phyloP scores from a whole-genome alignment of 2,888 invertebrate genomes.

The Megastigmus dorsalis region DNA sequence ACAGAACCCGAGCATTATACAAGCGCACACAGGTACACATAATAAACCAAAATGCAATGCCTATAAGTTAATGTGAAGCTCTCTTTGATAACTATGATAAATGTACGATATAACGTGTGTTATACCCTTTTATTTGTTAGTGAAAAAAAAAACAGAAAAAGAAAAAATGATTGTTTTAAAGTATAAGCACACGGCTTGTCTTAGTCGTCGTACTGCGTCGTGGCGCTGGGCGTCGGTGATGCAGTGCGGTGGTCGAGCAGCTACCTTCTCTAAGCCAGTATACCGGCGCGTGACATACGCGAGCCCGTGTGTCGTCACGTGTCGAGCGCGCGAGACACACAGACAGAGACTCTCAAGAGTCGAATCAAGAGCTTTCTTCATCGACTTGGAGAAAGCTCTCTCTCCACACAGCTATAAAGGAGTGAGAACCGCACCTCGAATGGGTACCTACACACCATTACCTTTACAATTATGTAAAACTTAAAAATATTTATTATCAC shows the following conservation, averaged over 20 bases:
- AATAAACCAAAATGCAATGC: too few species aligned
- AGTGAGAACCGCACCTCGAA: slow-evolving; percentile 72
- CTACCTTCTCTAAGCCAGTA: slow-evolving; percentile 67
- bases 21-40: not conserved
- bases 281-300: slow-evolving; percentile 60
- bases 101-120: not conserved
- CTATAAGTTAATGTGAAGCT: too few species aligned
- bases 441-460: slow-evolving; percentile 69
- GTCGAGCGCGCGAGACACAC: slow-evolving; percentile 63
- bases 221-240: slow-evolving; percentile 73
- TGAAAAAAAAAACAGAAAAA: slow-evolving; percentile 58
- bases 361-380: slow-evolving; percentile 68
- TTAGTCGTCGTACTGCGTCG: slow-evolving; percentile 74
- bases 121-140: slow-evolving; percentile 57
- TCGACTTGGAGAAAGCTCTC: slow-evolving; percentile 63
- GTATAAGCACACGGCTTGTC: slow-evolving; percentile 67
- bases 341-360: slow-evolving; percentile 62
- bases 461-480: slow-evolving; percentile 61
- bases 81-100: too few species aligned
- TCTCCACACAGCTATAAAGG: slow-evolving; percentile 69
- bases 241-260: slow-evolving; percentile 73
- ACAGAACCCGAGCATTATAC: not conserved
- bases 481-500: slow-evolving; percentile 53
- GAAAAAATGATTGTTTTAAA: slow-evolving; percentile 60
- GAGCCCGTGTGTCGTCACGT: slow-evolving; percentile 64